phyloP scores from a whole-genome alignment of 2,888 invertebrate species.

The Caenorhabditis sp. region DNA sequence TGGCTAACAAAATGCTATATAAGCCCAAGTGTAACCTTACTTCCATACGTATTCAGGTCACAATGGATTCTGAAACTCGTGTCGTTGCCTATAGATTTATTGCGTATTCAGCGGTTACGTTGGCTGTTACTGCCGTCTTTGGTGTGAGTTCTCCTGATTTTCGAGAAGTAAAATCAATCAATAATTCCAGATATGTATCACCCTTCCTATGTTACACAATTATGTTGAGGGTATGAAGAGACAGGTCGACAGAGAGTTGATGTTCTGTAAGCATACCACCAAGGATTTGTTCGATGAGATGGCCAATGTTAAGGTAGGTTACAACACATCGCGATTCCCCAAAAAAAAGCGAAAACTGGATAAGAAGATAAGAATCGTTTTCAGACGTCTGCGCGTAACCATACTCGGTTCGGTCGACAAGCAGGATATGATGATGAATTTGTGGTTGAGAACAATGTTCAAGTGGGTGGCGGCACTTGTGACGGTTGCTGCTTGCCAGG shows the following conservation, averaged over 20 bases:
- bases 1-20: background rate
- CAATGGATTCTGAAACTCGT: conserved; percentile 30
- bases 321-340: background rate
- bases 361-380: background rate
- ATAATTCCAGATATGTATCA: conserved; percentile 26
- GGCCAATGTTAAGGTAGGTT: conserved; percentile 25
- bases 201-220: conserved; percentile 38
- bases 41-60: background rate
- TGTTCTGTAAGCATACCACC: conserved; percentile 34
- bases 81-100: conserved; percentile 38
- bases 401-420: conserved; percentile 29
- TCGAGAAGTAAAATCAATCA: background rate
- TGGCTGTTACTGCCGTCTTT: conserved; percentile 35
- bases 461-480: conserved; percentile 36
- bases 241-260: conserved; percentile 32
- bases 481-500: conserved; percentile 48
- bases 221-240: conserved; percentile 39
- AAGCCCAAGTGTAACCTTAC: background rate
- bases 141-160: conserved; percentile 19
- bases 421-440: conserved; percentile 28
- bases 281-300: conserved; percentile 33
- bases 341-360: background rate
- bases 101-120: conserved; percentile 39
- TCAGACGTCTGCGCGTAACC: conserved; percentile 25
- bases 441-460: conserved; percentile 11